A percentile compares a stretch with the other conserved stretches of the same genome.
These are phyloP conservation scores for Drosophila obscura DNA, from an alignment of 1,140 invertebrate genomes.

Conservation along the genomic window DNA sequence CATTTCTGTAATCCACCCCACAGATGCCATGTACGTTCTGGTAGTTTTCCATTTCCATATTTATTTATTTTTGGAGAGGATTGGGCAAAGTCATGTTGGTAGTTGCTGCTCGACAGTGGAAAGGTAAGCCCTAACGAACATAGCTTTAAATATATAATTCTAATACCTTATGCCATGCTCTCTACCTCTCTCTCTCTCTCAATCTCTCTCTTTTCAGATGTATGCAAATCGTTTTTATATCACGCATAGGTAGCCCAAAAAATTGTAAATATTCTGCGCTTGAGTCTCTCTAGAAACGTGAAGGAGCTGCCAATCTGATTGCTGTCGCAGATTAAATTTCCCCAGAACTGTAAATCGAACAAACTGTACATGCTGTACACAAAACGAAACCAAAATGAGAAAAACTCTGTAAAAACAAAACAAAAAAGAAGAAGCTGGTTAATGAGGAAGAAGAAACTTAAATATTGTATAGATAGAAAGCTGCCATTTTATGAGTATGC, in stretches of 20 bases:
- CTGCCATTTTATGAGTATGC: constrained; percentile 59
- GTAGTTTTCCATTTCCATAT: constrained; percentile 24
- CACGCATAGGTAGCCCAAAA: constrained; percentile 38
- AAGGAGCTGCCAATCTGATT: constrained; percentile 46
- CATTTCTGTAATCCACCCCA: not conserved
- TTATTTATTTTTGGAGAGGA: constrained; percentile 23
- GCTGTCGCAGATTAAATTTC: constrained; percentile 64
- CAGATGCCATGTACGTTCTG: constrained; percentile 51
- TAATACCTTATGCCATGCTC: not conserved
- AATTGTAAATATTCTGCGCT: constrained; percentile 48
- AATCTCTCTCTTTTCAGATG: constrained; percentile 42
- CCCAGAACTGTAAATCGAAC: constrained; percentile 66
- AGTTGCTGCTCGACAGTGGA: constrained; percentile 28
- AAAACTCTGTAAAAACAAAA: constrained; percentile 14
- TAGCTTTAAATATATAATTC: not conserved
- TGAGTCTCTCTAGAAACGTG: constrained; percentile 23
- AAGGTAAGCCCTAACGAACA: constrained; percentile 14
- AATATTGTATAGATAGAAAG: constrained; percentile 49
- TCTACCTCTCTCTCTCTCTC: constrained; percentile 7
- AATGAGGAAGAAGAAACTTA: not conserved
- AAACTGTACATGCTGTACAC: constrained; percentile 28
- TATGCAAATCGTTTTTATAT: constrained; percentile 50
- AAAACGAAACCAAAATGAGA: constrained; percentile 25
- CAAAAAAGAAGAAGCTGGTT: not conserved
- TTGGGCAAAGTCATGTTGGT: constrained; percentile 27